Percentiles rank a stretch among this genome's conserved stretches.
phyloP scores from a whole-genome alignment of 2,888 invertebrate species.

The Aphodius granarius region DNA sequence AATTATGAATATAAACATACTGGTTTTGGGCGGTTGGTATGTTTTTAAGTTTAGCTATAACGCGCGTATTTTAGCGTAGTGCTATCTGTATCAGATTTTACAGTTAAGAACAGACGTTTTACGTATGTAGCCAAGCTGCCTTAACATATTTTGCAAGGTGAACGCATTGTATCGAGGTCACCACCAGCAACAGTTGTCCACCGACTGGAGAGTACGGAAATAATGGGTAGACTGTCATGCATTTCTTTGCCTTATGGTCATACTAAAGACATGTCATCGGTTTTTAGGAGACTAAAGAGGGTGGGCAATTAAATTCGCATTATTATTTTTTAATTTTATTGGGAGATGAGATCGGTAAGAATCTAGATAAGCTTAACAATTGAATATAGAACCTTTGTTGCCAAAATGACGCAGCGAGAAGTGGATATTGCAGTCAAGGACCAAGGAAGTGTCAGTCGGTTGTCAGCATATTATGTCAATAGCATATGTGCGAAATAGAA shows the following conservation, averaged over 20 bases:
- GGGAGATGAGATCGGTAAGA: neutral
- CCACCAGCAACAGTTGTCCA: slow-evolving; percentile 8
- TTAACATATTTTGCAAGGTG: slow-evolving; percentile 4
- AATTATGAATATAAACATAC: too few species aligned
- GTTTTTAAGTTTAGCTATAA: too few species aligned
- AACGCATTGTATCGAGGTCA: slow-evolving; percentile 14
- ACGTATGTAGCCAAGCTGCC: neutral
- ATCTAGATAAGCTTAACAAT: neutral
- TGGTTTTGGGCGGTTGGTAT: too few species aligned
- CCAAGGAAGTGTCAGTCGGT: neutral
- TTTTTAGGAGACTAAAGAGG: too few species aligned
- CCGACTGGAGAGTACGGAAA: neutral
- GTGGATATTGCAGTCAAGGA: neutral
- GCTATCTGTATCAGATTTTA: neutral
- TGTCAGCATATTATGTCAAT: neutral
- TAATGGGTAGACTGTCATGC: neutral
- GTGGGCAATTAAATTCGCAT: too few species aligned
- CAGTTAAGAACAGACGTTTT: neutral
- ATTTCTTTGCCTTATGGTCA: neutral
- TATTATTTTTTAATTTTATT: neutral
- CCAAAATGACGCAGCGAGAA: neutral
- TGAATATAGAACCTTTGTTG: neutral
- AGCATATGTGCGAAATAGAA: neutral
- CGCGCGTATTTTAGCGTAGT: neutral
- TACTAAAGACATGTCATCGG: neutral